Percentiles rank a stretch among this genome's conserved stretches.
phyloP scores from a whole-genome alignment of 2,888 invertebrate genomes.

The Galeopsomyia nigrocyanea region DNA sequence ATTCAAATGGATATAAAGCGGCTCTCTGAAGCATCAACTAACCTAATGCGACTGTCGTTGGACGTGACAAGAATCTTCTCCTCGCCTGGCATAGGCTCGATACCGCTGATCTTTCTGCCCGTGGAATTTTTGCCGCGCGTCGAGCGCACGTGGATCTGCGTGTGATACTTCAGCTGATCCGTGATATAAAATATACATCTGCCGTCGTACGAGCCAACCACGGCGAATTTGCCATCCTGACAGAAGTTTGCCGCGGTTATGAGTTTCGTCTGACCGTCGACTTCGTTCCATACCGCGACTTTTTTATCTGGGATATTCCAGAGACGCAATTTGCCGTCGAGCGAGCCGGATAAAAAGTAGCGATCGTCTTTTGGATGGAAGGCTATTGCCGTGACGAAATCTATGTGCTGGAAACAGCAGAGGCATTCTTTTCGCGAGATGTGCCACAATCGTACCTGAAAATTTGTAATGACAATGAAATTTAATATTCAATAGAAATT shows the following conservation, averaged over 20 bases:
- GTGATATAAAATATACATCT: slow-evolving; percentile 98
- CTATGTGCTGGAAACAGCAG: slow-evolving; percentile 99
- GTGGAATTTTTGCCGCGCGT: slow-evolving; percentile 96
- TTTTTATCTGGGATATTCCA: slow-evolving; percentile 99
- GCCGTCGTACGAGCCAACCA: slow-evolving; percentile 98
- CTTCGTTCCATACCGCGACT: slow-evolving; percentile 98
- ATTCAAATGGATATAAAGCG: too few species aligned
- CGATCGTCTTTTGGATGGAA: slow-evolving; percentile 95
- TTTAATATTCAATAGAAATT: neutral
- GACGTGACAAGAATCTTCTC: slow-evolving; percentile 97
- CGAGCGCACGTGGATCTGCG: slow-evolving; percentile 96
- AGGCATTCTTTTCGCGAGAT: slow-evolving; percentile 96
- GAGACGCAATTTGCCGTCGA: slow-evolving; percentile 97
- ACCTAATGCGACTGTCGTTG: slow-evolving; percentile 95
- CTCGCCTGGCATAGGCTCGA: slow-evolving; percentile 96
- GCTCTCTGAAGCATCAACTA: slow-evolving; percentile 3
- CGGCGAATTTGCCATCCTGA: slow-evolving; percentile 97
- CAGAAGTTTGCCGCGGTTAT: slow-evolving; percentile 98
- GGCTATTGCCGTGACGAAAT: slow-evolving; percentile 98
- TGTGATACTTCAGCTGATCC: slow-evolving; percentile 98
- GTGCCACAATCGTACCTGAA: slow-evolving; percentile 85
- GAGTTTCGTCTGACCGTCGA: slow-evolving; percentile 92
- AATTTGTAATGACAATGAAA: neutral
- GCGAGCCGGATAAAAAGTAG: slow-evolving; percentile 95
- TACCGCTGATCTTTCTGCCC: slow-evolving; percentile 96